Evolutionary conservation across 1,140 invertebrate genomes (phyloP).

Genomic region (Cydia strobilella): DNA sequence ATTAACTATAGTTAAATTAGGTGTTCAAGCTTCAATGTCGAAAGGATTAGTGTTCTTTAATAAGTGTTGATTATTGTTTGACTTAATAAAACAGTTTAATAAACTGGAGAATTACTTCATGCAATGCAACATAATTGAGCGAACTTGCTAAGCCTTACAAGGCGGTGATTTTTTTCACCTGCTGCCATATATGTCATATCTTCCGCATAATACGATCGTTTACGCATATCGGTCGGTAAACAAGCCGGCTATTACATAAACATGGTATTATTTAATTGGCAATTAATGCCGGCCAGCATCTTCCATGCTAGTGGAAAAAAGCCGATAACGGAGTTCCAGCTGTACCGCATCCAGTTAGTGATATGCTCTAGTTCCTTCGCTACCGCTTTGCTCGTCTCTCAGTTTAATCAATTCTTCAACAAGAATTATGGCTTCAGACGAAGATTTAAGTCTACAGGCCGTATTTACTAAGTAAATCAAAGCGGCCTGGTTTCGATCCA

Average conservation of each 20-base stretch:
- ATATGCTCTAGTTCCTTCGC: slow-evolving; percentile 21
- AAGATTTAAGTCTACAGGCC: slow-evolving; percentile 17
- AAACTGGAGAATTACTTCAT: background rate
- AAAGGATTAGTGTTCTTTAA: no score
- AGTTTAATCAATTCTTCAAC: slow-evolving; percentile 22
- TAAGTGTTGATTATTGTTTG: no score
- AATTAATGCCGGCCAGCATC: slow-evolving; percentile 22
- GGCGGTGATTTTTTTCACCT: background rate
- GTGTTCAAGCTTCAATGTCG: no score
- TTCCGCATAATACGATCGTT: slow-evolving; percentile 4
- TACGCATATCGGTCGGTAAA: slow-evolving; percentile 12
- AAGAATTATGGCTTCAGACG: slow-evolving; percentile 12
- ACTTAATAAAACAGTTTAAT: background rate
- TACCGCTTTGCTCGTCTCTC: slow-evolving; percentile 15
- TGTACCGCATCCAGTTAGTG: slow-evolving; percentile 26
- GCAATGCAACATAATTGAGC: background rate
- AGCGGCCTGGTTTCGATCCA: background rate
- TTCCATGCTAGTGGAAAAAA: slow-evolving; percentile 5
- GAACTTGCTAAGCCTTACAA: background rate
- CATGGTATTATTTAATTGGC: slow-evolving; percentile 24
- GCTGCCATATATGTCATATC: slow-evolving; percentile 1
- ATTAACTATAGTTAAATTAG: no score
- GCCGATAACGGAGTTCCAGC: slow-evolving; percentile 28
- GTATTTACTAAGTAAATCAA: background rate
- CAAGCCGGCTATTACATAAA: slow-evolving; percentile 20